Evolutionary conservation across 2,113 vertebrate species (phyloP).

Genomic region (Malurus alboscapulatus): DNA sequence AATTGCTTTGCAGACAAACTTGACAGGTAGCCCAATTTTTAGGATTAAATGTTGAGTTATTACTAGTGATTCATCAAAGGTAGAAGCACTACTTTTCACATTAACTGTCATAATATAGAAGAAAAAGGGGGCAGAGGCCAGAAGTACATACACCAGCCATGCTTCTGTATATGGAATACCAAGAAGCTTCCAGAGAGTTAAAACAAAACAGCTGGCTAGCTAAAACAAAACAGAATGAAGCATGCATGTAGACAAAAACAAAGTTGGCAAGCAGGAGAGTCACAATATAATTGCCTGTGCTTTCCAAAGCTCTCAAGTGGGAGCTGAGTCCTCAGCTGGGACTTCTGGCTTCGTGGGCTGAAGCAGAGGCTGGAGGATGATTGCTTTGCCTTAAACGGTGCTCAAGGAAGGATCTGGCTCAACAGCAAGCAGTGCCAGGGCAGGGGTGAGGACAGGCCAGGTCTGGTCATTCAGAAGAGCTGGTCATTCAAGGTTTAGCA

Average conservation of each 20-base stretch:
- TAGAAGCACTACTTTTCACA: slow-evolving; percentile 4
- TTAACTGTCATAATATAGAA: not conserved
- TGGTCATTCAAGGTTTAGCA: not conserved
- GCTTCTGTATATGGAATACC: not conserved
- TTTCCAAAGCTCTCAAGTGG: not conserved
- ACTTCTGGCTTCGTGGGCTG: not conserved
- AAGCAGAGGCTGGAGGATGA: not conserved
- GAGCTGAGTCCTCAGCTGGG: not conserved
- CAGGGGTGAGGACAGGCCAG: not conserved
- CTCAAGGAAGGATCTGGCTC: not conserved
- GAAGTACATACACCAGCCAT: not conserved
- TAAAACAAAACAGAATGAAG: not conserved
- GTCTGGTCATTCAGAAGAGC: not conserved
- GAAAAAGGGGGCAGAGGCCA: not conserved
- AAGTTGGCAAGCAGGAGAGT: not conserved
- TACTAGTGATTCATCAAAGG: slow-evolving; percentile 39
- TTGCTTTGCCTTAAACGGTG: not conserved
- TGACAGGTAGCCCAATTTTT: slow-evolving; percentile 41
- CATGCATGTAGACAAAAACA: not conserved
- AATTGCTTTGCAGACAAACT: slow-evolving; percentile 30
- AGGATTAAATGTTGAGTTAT: slow-evolving; percentile 45
- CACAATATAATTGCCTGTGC: not conserved
- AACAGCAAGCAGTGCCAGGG: not conserved
- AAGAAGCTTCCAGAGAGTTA: not conserved
- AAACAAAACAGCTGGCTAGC: not conserved